Conservation (phyloP, 2,797 vertebrate genomes). For the Setipinna tenuifilis region DNA sequence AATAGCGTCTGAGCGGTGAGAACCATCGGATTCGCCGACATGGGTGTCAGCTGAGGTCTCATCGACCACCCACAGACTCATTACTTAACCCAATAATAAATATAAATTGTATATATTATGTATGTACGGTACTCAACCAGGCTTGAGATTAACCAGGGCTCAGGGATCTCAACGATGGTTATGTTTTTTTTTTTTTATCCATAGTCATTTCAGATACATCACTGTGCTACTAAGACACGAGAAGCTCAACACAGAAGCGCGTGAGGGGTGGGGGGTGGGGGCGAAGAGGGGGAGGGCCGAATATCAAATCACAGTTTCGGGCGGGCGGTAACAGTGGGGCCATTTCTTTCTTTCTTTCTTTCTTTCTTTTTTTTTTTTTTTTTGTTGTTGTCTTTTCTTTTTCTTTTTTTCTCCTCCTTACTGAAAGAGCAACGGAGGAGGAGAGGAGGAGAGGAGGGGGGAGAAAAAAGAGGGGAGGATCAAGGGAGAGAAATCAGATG, state of each 20-base stretch:
- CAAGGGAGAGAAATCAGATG: slow-evolving; percentile 54
- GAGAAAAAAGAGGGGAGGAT: slow-evolving; percentile 46
- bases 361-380: neutral
- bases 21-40: slow-evolving; percentile 53
- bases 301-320: slow-evolving; percentile 71
- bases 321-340: slow-evolving; percentile 67
- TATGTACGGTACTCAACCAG: slow-evolving; percentile 69
- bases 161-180: slow-evolving; percentile 59
- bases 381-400: too few species aligned
- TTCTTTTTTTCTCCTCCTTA: slow-evolving; percentile 5
- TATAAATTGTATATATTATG: slow-evolving; percentile 80
- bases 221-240: slow-evolving; percentile 63
- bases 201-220: slow-evolving; percentile 72
- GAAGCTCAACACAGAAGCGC: slow-evolving; percentile 73
- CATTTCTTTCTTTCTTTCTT: neutral
- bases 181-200: slow-evolving; percentile 53
- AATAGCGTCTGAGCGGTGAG: slow-evolving; percentile 67
- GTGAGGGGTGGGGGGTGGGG: too few species aligned
- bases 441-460: too few species aligned
- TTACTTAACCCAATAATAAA: slow-evolving; percentile 72
- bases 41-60: slow-evolving; percentile 51
- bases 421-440: slow-evolving; percentile 47
- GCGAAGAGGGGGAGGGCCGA: too few species aligned
- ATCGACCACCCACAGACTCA: slow-evolving; percentile 53
- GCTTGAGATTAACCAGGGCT: slow-evolving; percentile 68